Evolutionary conservation across 2,113 vertebrate genomes (phyloP).

Genomic region (Prionailurus viverrinus): DNA sequence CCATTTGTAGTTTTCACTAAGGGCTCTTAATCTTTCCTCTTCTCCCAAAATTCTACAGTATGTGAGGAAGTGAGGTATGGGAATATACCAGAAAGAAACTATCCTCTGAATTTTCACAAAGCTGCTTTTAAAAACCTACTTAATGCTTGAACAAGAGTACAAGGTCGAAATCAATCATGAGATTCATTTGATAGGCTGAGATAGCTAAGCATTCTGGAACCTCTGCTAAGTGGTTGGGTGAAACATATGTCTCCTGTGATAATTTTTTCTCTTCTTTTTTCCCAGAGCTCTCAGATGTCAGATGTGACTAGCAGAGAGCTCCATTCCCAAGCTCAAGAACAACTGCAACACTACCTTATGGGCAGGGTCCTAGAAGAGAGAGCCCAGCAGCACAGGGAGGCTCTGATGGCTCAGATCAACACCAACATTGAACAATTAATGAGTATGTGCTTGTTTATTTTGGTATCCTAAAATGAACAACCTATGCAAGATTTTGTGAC

Average conservation of each 20-base stretch:
- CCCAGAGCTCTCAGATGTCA: constrained; percentile 87
- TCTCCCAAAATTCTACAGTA: background rate
- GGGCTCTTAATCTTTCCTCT: background rate
- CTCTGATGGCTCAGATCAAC: constrained; percentile 91
- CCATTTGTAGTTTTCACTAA: background rate
- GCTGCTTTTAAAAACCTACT: constrained; percentile 30
- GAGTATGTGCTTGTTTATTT: constrained; percentile 85
- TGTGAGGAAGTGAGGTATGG: background rate
- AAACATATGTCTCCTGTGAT: background rate
- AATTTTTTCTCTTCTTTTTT: constrained; percentile 71
- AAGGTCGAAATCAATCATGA: constrained; percentile 21
- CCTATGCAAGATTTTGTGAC: background rate
- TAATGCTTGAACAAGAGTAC: constrained; percentile 20
- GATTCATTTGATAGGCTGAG: constrained; percentile 38
- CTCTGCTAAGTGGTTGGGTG: constrained; percentile 30
- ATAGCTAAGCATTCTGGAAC: background rate
- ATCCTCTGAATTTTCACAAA: constrained; percentile 32
- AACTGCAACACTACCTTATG: constrained; percentile 89
- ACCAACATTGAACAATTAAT: constrained; percentile 90
- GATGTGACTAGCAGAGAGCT: constrained; percentile 89
- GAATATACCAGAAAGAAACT: constrained; percentile 26
- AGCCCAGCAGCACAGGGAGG: constrained; percentile 87
- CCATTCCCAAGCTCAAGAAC: constrained; percentile 89
- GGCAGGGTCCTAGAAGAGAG: constrained; percentile 85
- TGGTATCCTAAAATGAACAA: constrained; percentile 45